Percentiles rank a stretch among this genome's conserved stretches.
phyloP scores from a whole-genome alignment of 2,888 invertebrate species.

The Thysanoteuthis rhombus region DNA sequence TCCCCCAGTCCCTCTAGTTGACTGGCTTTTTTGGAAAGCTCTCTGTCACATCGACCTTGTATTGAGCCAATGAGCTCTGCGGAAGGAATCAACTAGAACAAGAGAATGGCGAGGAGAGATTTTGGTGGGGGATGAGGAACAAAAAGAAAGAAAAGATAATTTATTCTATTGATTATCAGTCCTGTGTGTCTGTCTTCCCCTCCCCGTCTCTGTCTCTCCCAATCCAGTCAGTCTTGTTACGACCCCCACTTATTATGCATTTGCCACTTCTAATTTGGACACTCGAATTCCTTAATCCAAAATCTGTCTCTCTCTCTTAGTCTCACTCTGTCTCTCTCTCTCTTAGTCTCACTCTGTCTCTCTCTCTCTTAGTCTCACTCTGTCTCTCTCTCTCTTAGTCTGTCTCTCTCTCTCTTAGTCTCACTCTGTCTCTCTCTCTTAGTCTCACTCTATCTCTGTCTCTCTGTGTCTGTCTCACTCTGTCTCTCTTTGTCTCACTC shows the following conservation, averaged over 20 bases:
- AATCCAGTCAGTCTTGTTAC: not conserved
- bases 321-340: too few relatives aligned
- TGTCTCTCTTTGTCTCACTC: too few relatives aligned
- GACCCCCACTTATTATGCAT: not conserved
- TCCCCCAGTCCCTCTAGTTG: not conserved
- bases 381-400: too few relatives aligned
- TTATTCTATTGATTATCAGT: not conserved
- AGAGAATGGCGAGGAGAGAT: not conserved
- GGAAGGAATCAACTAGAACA: not conserved
- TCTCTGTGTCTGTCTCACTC: too few relatives aligned
- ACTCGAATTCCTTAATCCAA: too few relatives aligned
- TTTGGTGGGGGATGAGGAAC: too few relatives aligned
- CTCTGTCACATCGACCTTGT: not conserved
- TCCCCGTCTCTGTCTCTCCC: not conserved
- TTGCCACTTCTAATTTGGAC: not conserved
- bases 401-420: too few relatives aligned
- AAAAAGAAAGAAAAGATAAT: not conserved
- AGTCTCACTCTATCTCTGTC: too few relatives aligned
- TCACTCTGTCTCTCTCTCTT: too few relatives aligned
- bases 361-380: too few relatives aligned
- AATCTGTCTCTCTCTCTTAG: too few relatives aligned
- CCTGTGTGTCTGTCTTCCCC: not conserved
- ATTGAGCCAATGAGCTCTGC: not conserved
- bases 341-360: too few relatives aligned
- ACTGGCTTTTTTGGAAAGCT: not conserved